A percentile compares a stretch with the other conserved stretches of the same genome.
Conservation (phyloP, 2,888 invertebrate species). For the Branchipolynoe longqiensis region DNA sequence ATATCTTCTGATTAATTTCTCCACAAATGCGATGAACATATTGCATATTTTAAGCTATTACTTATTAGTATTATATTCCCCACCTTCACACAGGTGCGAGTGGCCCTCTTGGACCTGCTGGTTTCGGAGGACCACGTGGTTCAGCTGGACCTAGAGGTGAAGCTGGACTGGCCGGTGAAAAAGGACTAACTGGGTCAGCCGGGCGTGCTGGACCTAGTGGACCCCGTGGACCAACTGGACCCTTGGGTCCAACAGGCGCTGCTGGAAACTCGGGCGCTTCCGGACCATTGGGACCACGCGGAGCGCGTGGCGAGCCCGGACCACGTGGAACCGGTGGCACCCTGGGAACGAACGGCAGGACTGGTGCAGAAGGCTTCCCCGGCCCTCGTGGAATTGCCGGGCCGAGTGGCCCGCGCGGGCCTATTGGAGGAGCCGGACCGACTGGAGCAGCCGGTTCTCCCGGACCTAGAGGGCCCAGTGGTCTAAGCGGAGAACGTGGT, state of each 20-base stretch:
- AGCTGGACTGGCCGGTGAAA: conserved; percentile 52
- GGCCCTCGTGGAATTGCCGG: conserved; percentile 56
- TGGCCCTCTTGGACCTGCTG: conserved; percentile 13
- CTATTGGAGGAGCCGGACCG: conserved; percentile 53
- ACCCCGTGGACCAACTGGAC: conserved; percentile 54
- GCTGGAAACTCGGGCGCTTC: conserved; percentile 42
- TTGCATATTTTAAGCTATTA: background rate
- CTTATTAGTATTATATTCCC: background rate
- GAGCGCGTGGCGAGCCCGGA: conserved; percentile 59
- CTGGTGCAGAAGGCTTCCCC: conserved; percentile 59
- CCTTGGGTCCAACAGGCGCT: conserved; percentile 41
- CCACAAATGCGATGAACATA: background rate
- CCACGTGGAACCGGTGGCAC: conserved; percentile 43
- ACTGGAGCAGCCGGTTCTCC: conserved; percentile 64
- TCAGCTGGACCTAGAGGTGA: conserved; percentile 27
- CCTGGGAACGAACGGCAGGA: conserved; percentile 51
- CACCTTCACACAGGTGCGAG: conserved; percentile 26
- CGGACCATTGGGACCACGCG: conserved; percentile 61
- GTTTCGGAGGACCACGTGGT: conserved; percentile 20
- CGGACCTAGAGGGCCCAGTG: conserved; percentile 68
- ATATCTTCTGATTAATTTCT: too few species aligned
- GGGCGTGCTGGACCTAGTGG: conserved; percentile 60
- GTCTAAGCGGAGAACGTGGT: conserved; percentile 61
- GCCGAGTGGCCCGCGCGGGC: background rate
- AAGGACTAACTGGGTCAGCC: conserved; percentile 45